phyloP scores from a whole-genome alignment of 1,140 invertebrate species.

The Leptinotarsa texana region DNA sequence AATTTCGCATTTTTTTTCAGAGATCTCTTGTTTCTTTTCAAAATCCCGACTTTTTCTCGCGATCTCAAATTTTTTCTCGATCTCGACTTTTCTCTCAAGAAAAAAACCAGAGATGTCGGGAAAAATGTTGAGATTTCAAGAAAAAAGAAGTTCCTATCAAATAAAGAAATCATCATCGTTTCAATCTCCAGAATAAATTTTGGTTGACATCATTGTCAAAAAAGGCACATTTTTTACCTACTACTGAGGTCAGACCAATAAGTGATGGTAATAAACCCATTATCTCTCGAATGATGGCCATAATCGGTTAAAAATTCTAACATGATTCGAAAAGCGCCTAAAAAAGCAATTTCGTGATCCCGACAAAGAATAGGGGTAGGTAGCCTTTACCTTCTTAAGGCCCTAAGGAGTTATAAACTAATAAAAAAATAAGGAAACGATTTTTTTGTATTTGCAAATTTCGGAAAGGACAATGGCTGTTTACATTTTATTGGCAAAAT shows the following conservation, averaged over 20 bases:
- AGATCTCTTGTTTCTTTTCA: too few relatives aligned
- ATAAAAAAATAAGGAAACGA: not conserved
- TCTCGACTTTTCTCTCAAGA: too few relatives aligned
- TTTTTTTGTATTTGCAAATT: not conserved
- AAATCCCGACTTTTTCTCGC: too few relatives aligned
- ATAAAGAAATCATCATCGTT: too few relatives aligned
- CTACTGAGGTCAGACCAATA: not conserved
- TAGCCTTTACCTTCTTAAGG: not conserved
- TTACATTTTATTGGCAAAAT: not conserved
- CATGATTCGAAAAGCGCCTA: not conserved
- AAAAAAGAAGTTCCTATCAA: too few relatives aligned
- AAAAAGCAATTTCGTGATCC: not conserved
- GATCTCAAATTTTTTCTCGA: too few relatives aligned
- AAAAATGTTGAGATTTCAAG: too few relatives aligned
- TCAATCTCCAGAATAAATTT: too few relatives aligned
- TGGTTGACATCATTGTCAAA: too few relatives aligned
- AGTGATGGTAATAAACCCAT: not conserved
- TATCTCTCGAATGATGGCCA: not conserved
- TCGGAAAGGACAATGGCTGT: not conserved
- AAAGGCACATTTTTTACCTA: not conserved
- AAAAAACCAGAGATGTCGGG: too few relatives aligned
- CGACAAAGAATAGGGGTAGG: slow-evolving; percentile 5
- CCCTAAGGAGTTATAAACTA: slow-evolving; percentile 6
- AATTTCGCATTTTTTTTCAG: too few relatives aligned
- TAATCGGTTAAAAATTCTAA: not conserved